Evolutionary conservation across 2,113 vertebrate species (phyloP).

Genomic region (Kryptolebias marmoratus): DNA sequence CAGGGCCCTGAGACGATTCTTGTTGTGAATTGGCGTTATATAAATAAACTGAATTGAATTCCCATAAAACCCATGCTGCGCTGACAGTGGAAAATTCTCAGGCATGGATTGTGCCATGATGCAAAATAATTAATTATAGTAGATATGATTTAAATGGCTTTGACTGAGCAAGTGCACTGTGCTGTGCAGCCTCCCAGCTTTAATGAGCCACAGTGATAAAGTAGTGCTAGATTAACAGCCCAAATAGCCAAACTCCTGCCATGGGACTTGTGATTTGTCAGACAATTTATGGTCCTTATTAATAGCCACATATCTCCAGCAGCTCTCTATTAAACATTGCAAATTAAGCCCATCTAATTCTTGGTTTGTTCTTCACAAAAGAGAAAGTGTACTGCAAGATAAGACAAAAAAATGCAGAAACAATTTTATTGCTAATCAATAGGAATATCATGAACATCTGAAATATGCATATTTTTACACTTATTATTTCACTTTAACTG

Average conservation of each 20-base stretch:
- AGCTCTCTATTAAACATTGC: conserved; percentile 17
- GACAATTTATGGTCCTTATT: conserved; percentile 37
- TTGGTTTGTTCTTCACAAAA: conserved; percentile 36
- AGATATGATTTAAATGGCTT: conserved; percentile 32
- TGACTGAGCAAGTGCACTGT: conserved; percentile 2
- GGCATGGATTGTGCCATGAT: conserved; percentile 16
- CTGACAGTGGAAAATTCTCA: conserved; percentile 15
- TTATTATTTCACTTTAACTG: too few species aligned
- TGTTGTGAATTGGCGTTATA: too few species aligned
- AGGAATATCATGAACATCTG: too few species aligned
- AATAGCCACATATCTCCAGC: conserved; percentile 29
- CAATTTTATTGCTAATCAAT: too few species aligned
- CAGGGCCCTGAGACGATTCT: too few species aligned
- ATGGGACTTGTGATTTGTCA: conserved; percentile 30
- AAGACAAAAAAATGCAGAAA: too few species aligned
- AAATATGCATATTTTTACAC: too few species aligned
- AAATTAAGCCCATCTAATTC: conserved; percentile 12
- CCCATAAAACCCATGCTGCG: conserved; percentile 29
- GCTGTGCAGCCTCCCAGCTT: conserved; percentile 28
- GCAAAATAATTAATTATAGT: conserved; percentile 36
- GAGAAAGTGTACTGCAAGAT: neutral
- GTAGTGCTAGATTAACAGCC: conserved; percentile 30
- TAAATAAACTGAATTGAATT: too few species aligned
- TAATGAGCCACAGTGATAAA: conserved; percentile 53
- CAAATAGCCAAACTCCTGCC: conserved; percentile 36